These are phyloP conservation scores for Tinea semifulvella DNA, from an alignment of 2,888 invertebrate genomes.

Conservation along the genomic window DNA sequence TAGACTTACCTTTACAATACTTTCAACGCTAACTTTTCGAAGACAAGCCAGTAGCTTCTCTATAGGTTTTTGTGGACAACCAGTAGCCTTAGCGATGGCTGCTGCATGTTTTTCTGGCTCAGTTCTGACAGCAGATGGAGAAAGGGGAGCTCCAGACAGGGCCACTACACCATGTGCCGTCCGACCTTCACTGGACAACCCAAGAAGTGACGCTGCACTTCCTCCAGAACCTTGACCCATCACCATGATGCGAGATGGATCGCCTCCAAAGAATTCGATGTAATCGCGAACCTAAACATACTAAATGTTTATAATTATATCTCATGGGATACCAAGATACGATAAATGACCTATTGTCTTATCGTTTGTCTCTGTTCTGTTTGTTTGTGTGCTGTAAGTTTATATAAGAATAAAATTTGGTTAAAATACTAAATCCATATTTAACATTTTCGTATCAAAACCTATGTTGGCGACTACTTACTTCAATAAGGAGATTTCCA, in stretches of 20 bases:
- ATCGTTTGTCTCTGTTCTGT: no score
- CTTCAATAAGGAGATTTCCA: no score
- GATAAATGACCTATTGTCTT: no score
- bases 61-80: conserved; percentile 67
- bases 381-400: no score
- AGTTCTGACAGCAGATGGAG: conserved; percentile 74
- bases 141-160: conserved; percentile 78
- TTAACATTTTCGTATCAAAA: no score
- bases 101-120: conserved; percentile 69
- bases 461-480: no score
- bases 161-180: conserved; percentile 73
- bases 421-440: no score
- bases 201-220: conserved; percentile 74
- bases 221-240: conserved; percentile 84
- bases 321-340: no score
- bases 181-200: conserved; percentile 71
- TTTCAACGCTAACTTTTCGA: conserved; percentile 56
- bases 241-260: conserved; percentile 74
- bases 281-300: conserved; percentile 71
- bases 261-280: conserved; percentile 80
- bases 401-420: no score
- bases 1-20: conserved; percentile 44
- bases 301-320: no score
- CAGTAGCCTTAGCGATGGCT: conserved; percentile 69
- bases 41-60: conserved; percentile 74